Evolutionary conservation across 2,113 vertebrate species (phyloP), one percentile per base, ranked within the genome.

Genomic region (Sorex fumeus): DNA sequence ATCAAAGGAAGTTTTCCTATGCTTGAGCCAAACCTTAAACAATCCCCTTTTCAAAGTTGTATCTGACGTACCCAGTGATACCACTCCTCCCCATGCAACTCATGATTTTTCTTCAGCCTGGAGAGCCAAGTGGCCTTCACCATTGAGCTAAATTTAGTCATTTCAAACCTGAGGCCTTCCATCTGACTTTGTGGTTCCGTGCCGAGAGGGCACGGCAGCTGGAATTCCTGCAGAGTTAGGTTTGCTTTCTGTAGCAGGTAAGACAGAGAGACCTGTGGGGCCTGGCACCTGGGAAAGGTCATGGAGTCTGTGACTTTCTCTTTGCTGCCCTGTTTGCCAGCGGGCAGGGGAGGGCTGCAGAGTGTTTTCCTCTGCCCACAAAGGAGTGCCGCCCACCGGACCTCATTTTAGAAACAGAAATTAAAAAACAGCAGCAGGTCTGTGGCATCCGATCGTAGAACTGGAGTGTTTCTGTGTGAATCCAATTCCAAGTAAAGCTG

Each of bases 11-110:
- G 32, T 62, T 80, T 87, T 87, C 88, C 60, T 91, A 0, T 66
- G 30, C 19, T 2, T 57, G 88, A 90, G 91, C 88, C 72, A 86
- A 34, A 74, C 74, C 75, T 71, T 62, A 84, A 50, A 40, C 80
- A 62, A 87, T 57, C 64, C 64, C 23, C 76, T 89, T 89, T 30
- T 16, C n/a, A 87, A 88, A 84, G 62, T 85, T 57, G n/a, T 45
- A 40, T 74, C 78, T 90, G 80, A 47, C 83, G 47, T 91, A 69
- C 60, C 79, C 45, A 83, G 57, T 90, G 88, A 80, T 77, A 70
- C 76, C 79, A 84, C 78, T 92, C 88, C 70, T 92, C 66, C 47
- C 71, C 4, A 34, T 71, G 25, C 6, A 5, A 84, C 85, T 92
- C 28, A 74, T 66, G 43, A 23, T 87, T 70, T 82, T 81, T 87